Base-by-base conservation (phyloP, 1,140 invertebrate species). In the honey bee (Apis mellifera) region DNA sequence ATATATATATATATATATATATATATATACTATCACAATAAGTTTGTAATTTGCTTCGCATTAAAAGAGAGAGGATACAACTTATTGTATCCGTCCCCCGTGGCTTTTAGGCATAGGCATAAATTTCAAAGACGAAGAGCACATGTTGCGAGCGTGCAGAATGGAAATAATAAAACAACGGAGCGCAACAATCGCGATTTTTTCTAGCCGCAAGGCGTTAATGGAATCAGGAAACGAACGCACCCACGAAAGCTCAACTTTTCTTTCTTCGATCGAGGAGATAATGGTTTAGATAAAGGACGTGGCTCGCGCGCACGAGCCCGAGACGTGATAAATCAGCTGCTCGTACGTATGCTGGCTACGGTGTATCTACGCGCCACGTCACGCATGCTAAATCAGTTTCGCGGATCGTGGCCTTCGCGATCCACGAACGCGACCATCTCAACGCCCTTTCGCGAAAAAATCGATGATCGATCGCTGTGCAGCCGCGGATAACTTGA, bases 261-360 rank as follows among this genome's bases (percentile, higher is more conserved):
- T 81, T 83, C 55, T 42, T 81, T 83, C 55, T 84, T 73, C 32
- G 82, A 84, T 88, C 84, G 65, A 78, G 60, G 65, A 87, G 83
- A 88, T 87, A 88, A 87, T 82, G 42, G 64, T 12, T 68, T 3
- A 65, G 83, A 82, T 70, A 84, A 57, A 59, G n/a, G 74, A 72
- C 70, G 69, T 59, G 59, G 59, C 68, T 73, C 42, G 73, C 74
- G 76, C 74, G 81, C 74, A 52, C 79, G 48, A 76, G 42, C 59
- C 26, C 57, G 78, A 55, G 52, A 82, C 66, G 72, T 79, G 85
- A 88, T 88, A 88, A 88, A 88, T 85, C 83, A 84, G 57, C 9
- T 17, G 57, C n/a, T 71, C 65, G 84, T 85, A 62, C 26, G 57
- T 77, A 82, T 70, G 65, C 73, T 21, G n/a, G 50, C n/a, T 42